Evolutionary conservation across 2,113 vertebrate genomes (phyloP).

Genomic region (Myrmecobius fasciatus): DNA sequence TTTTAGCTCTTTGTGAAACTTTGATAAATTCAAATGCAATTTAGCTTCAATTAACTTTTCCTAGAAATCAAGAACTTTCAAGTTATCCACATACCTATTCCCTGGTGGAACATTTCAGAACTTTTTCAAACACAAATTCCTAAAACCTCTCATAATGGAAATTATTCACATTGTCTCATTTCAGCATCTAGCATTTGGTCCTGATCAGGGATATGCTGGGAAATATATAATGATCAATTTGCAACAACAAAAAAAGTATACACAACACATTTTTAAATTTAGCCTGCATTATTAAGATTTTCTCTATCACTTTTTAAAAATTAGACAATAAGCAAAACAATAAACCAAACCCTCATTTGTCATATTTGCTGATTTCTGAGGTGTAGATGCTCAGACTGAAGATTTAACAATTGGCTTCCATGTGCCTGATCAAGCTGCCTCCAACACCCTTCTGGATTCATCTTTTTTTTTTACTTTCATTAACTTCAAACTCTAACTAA

Average conservation of each 20-base stretch:
- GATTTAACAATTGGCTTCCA: background rate
- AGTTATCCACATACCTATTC: background rate
- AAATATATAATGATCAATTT: background rate
- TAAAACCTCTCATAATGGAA: background rate
- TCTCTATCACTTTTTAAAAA: background rate
- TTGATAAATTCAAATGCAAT: background rate
- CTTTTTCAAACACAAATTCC: background rate
- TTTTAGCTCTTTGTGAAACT: background rate
- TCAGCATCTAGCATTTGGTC: background rate
- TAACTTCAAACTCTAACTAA: background rate
- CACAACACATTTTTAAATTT: background rate
- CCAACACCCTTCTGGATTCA: background rate
- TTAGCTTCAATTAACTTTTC: background rate
- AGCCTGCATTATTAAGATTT: background rate
- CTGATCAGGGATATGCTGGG: background rate
- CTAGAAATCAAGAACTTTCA: background rate
- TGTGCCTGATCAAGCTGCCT: background rate
- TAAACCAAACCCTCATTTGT: background rate
- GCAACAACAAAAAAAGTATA: background rate
- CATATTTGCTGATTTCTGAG: background rate
- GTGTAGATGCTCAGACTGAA: background rate
- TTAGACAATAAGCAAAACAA: background rate
- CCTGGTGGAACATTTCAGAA: background rate
- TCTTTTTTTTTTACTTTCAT: background rate
- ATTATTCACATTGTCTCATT: background rate